A percentile compares a stretch with the other conserved stretches of the same genome.
Evolutionary conservation across 2,797 vertebrate species (phyloP).

Genomic region (Acipenser oxyrinchus): DNA sequence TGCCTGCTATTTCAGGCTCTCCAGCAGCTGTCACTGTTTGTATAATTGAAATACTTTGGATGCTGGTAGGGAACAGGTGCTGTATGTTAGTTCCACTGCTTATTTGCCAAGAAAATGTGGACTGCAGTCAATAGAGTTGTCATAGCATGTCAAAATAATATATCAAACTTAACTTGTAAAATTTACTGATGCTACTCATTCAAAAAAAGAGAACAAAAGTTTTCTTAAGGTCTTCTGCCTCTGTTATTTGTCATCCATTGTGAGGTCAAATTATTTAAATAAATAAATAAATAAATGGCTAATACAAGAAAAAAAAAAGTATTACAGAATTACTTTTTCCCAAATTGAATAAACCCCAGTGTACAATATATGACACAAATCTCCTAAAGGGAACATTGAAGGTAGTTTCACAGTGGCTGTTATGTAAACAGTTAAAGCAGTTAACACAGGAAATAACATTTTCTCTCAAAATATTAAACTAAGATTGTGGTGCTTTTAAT

Average conservation of each 20-base stretch:
- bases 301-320: no score
- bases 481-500: background rate
- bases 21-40: slow-evolving; percentile 59
- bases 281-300: no score
- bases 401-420: background rate
- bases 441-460: slow-evolving; percentile 2
- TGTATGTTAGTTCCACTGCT: slow-evolving; percentile 49
- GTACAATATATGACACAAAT: no score
- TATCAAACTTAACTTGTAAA: slow-evolving; percentile 35
- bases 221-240: no score
- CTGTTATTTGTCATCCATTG: no score
- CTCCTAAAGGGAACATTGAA: no score
- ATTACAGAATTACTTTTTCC: no score
- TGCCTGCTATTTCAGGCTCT: slow-evolving; percentile 37
- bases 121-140: slow-evolving; percentile 43
- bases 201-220: no score
- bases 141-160: slow-evolving; percentile 44
- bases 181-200: slow-evolving; percentile 35
- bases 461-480: background rate
- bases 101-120: slow-evolving; percentile 30
- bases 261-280: no score
- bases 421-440: background rate
- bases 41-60: slow-evolving; percentile 51
- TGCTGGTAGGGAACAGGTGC: slow-evolving; percentile 55
- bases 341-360: no score